A percentile compares a stretch with the other conserved stretches of the same genome.
Evolutionary conservation across 2,113 vertebrate species (phyloP).

Genomic region (Gnathonemus longibarbis): DNA sequence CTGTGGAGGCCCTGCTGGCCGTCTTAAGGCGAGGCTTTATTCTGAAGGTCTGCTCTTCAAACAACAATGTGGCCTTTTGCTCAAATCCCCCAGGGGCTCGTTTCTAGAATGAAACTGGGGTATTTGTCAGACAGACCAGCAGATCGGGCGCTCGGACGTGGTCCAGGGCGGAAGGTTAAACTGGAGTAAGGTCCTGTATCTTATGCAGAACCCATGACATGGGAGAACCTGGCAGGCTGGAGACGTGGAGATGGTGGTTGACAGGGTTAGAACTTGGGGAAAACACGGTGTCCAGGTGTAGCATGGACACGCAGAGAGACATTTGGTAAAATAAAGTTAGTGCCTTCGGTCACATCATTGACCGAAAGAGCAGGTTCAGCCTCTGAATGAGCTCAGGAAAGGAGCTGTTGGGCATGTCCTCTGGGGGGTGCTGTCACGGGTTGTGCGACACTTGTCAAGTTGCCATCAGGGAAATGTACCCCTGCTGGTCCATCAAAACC

Average conservation of each 20-base stretch:
- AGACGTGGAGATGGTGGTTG: not conserved
- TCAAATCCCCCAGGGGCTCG: not conserved
- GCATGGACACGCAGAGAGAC: not conserved
- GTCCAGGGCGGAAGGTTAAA: not conserved
- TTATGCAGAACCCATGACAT: not conserved
- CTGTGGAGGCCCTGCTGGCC: not conserved
- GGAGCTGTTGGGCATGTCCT: not conserved
- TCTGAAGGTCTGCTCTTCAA: not conserved
- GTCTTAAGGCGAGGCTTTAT: not conserved
- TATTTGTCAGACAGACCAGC: not conserved
- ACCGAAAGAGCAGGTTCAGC: not conserved
- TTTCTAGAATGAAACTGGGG: not conserved
- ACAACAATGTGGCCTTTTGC: not conserved
- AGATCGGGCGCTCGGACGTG: not conserved
- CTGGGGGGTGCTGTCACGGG: not conserved
- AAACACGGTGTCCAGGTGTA: not conserved
- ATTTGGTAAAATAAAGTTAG: not conserved
- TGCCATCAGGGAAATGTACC: not conserved
- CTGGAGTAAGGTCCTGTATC: not conserved
- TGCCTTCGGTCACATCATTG: not conserved
- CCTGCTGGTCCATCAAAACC: conserved; percentile 31
- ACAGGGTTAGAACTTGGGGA: not conserved
- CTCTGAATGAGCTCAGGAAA: not conserved
- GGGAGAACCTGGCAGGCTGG: not conserved
- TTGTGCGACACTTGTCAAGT: not conserved